phyloP scores from a whole-genome alignment of 2,113 vertebrate species.

The Atrichornis clamosus region DNA sequence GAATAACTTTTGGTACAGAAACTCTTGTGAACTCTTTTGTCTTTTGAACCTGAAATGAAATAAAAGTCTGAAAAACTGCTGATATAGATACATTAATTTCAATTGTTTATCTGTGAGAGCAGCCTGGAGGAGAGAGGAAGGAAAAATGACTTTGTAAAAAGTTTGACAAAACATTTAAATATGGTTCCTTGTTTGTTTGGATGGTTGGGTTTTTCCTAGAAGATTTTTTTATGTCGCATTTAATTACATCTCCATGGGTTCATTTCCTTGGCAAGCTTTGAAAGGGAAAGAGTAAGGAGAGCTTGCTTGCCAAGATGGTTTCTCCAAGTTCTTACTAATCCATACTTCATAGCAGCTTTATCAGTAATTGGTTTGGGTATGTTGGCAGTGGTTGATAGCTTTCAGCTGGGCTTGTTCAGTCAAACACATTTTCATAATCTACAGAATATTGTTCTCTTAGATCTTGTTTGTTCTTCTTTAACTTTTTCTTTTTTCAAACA shows the following conservation, averaged over 20 bases:
- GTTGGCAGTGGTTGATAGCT: constrained; percentile 49
- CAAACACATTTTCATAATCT: constrained; percentile 37
- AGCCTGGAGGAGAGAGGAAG: background rate
- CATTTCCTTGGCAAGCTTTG: constrained; percentile 42
- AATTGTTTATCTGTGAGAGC: constrained; percentile 25
- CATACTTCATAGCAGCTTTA: constrained; percentile 31
- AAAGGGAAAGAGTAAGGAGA: constrained; percentile 14
- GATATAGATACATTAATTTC: constrained; percentile 3
- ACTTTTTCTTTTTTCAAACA: background rate
- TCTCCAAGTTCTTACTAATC: constrained; percentile 40
- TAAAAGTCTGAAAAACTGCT: background rate
- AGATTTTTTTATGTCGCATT: background rate
- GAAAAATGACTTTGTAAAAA: background rate
- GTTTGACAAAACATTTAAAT: background rate
- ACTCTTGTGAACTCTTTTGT: background rate
- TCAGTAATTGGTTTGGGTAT: constrained; percentile 45
- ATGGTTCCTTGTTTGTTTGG: background rate
- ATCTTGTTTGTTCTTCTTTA: constrained; percentile 17
- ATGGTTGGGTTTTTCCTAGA: background rate
- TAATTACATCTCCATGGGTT: constrained; percentile 40
- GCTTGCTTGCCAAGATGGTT: background rate
- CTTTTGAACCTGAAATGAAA: background rate
- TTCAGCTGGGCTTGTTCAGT: constrained; percentile 24
- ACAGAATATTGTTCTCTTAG: constrained; percentile 14
- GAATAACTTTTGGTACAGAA: background rate